Percentiles rank a stretch among this genome's conserved stretches.
Evolutionary conservation across 2,888 invertebrate genomes (phyloP).

Genomic region (Drosophila mercatorum): DNA sequence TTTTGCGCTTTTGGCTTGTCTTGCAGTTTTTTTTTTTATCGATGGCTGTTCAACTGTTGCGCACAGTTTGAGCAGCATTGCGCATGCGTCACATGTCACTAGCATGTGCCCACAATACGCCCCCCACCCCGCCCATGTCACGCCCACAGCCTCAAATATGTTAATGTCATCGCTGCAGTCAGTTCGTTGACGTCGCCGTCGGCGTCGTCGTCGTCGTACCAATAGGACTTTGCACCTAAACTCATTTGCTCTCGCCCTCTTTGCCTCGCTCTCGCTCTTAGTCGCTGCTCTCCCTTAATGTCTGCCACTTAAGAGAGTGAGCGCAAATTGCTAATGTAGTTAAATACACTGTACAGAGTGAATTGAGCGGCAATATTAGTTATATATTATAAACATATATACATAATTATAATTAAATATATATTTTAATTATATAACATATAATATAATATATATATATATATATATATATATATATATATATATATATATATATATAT

Average conservation of each 20-base stretch:
- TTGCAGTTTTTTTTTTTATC: slow-evolving; percentile 24
- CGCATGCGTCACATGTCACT: slow-evolving; percentile 48
- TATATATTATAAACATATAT: background rate
- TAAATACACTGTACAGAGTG: background rate
- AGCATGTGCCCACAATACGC: slow-evolving; percentile 3
- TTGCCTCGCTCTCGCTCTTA: background rate
- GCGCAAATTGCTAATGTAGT: slow-evolving; percentile 4
- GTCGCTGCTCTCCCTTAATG: background rate
- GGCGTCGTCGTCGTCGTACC: slow-evolving; percentile 24
- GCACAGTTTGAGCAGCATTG: slow-evolving; percentile 32
- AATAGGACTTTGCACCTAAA: slow-evolving; percentile 36
- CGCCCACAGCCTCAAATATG: slow-evolving; percentile 36
- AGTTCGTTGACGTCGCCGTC: slow-evolving; percentile 51
- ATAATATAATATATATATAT: too few species aligned
- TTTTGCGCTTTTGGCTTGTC: slow-evolving; percentile 10
- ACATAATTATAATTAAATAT: too few species aligned
- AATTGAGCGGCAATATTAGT: background rate
- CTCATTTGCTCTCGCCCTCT: background rate
- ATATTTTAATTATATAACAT: too few species aligned
- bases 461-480: too few species aligned
- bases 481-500: too few species aligned
- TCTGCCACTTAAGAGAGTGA: background rate
- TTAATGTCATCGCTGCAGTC: slow-evolving; percentile 51
- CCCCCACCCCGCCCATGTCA: background rate
- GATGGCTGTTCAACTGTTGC: slow-evolving; percentile 29